Conservation (phyloP, 1,140 invertebrate species). For the Apis dorsata region DNA sequence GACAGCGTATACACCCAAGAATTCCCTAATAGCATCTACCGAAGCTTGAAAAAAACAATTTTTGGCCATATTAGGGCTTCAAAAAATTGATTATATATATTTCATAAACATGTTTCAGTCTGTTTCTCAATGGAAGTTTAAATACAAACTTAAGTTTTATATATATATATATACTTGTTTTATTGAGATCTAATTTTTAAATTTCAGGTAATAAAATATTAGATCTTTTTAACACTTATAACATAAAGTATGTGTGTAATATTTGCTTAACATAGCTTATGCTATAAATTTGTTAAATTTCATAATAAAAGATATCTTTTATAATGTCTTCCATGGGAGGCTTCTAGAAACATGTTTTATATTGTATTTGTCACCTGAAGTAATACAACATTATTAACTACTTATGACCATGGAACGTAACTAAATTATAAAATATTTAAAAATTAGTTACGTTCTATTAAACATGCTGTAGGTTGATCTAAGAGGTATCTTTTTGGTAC, state of each 20-base stretch:
- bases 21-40: slow-evolving; percentile 81
- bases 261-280: neutral
- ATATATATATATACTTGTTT: slow-evolving; percentile 1
- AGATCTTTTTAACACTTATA: slow-evolving; percentile 1
- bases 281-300: slow-evolving; percentile 20
- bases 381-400: slow-evolving; percentile 57
- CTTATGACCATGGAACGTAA: slow-evolving; percentile 53
- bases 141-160: slow-evolving; percentile 15
- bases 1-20: slow-evolving; percentile 93
- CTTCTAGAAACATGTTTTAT: slow-evolving; percentile 65
- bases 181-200: neutral
- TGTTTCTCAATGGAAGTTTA: slow-evolving; percentile 62
- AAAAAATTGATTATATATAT: slow-evolving; percentile 62
- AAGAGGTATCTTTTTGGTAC: slow-evolving; percentile 27
- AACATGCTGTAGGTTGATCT: slow-evolving; percentile 66
- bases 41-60: slow-evolving; percentile 79
- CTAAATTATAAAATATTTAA: slow-evolving; percentile 48
- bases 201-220: neutral
- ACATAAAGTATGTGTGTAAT: neutral
- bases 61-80: slow-evolving; percentile 57
- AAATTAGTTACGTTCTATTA: slow-evolving; percentile 59
- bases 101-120: slow-evolving; percentile 68
- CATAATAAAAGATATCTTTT: slow-evolving; percentile 8
- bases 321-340: slow-evolving; percentile 61
- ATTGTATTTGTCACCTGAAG: slow-evolving; percentile 56